phyloP scores from a whole-genome alignment of 2,113 vertebrate species.

The Cebus imitator region DNA sequence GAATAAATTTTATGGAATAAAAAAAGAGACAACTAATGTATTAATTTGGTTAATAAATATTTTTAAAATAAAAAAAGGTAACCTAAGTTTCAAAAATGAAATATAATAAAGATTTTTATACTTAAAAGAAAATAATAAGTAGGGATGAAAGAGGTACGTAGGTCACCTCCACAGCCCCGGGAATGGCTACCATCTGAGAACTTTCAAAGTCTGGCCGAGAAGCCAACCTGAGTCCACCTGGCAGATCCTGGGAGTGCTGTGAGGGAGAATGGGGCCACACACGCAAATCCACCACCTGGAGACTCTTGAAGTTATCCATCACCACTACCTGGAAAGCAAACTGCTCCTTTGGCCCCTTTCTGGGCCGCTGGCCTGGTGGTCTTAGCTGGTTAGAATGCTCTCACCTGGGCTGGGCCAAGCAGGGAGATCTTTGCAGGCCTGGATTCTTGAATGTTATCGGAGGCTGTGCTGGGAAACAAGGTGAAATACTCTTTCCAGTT shows the following conservation, averaged over 20 bases:
- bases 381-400: not conserved
- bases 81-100: too few species aligned
- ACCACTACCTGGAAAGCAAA: not conserved
- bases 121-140: not conserved
- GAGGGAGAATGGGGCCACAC: not conserved
- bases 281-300: too few species aligned
- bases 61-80: too few species aligned
- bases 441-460: not conserved
- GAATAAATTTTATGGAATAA: conserved; percentile 55
- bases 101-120: too few species aligned
- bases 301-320: not conserved
- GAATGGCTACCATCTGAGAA: not conserved
- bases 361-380: not conserved
- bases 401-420: not conserved
- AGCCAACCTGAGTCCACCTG: not conserved
- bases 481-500: not conserved
- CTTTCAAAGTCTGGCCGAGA: not conserved
- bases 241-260: not conserved
- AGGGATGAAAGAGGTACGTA: not conserved
- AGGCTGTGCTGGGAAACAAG: not conserved
- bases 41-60: too few species aligned
- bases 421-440: not conserved
- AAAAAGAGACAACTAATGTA: not conserved
- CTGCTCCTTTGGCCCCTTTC: not conserved
- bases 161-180: fast-evolving